Evolutionary conservation across 2,888 invertebrate genomes (phyloP), one percentile per base, ranked within the genome.

Genomic region (Lasioglossum oenotherae): DNA sequence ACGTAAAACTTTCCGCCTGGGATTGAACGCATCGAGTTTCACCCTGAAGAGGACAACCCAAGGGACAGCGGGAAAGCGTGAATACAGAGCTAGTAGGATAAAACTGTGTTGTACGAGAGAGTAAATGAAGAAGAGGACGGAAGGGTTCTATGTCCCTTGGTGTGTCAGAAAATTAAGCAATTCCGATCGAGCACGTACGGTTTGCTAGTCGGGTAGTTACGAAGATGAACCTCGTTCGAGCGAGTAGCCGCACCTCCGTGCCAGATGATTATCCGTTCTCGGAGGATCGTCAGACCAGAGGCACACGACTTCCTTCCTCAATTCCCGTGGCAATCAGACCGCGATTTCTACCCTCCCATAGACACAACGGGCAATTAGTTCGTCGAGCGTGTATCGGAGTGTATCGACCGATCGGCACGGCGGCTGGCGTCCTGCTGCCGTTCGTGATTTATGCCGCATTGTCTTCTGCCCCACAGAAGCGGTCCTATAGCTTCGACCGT

Each of bases 381-480:
- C 88, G 90, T 87, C 89, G 90, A 90, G 88, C 89, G 89, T 91
- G 92, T 92, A 93, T 93, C 93, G 89, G 89, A 92, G 93, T 93
- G 93, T 93, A 93, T 93, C 92, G 92, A 92, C 85, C 90, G 91
- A 91, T 91, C 89, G 90, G 86, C 87, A 91, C 88, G 88, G 86
- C 87, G 87, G 84, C 87, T 79, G 89, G 87, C 91, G 87, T 90
- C 89, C 89, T 82, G 90, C 91, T 91, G 91, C 90, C 91, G 89
- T 91, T 91, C 88, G 87, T 92, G 92, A 92, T 92, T 92, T 92
- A 92, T 92, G 90, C 89, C 74, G 91, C 90, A 91, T 91, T 91
- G 91, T 91, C 90, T 91, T 91, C 88, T 89, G 84, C 83, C 90
- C 80, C 88, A 83, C 86, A 88, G 89, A 89, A 90, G 85, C 89